Base-by-base conservation (phyloP, 2,113 vertebrate species). In the Clinocottus analis region DNA sequence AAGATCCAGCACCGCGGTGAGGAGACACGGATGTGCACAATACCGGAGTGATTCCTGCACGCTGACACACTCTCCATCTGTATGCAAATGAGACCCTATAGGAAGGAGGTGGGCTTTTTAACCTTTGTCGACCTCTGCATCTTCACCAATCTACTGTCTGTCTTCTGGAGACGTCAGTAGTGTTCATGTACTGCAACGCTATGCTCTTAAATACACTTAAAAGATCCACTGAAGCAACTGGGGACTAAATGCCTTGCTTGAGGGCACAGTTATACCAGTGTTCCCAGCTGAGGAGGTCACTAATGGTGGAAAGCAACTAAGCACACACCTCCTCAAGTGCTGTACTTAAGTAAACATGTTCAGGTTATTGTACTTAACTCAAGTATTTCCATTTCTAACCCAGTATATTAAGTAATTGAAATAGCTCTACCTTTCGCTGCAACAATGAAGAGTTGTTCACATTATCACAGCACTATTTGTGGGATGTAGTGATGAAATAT, bases 41-140 rank as follows among this genome's bases (percentile, higher is more conserved):
- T 77, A 66, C 86, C 80, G 77, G 75, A 78, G 78, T 84, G 86
- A 90, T 90, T 92, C 47, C 64, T 82, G 72, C 73, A 65, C 82
- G 88, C 47, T 17, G 85, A 69, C 85, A 72, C 90, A 84, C 85
- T 93, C 76, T 85, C 93, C 93, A 94, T 90, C 94, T 93, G 93
- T 83, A 91, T 92, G 88, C 83, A 85, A 91, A 91, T 89, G n/a
- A 89, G 80, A 31, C 53, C 62, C 37, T 29, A 45, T 8, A 31
- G 37, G 27, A 53, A 25, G 47, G 33, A 35, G 62, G 41, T 37
- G 81, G 60, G 64, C 27, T 53, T 67, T 60, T 69, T 27, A 58
- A 74, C 71, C 37, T 49, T 23, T n/a, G 9, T 43, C 17, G 23
- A 35, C 25, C 21, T 63, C 21, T 56, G 3, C 23, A 21, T 60